Evolutionary conservation across 2,797 vertebrate species (phyloP).

Genomic region (Aplochiton taeniatus): DNA sequence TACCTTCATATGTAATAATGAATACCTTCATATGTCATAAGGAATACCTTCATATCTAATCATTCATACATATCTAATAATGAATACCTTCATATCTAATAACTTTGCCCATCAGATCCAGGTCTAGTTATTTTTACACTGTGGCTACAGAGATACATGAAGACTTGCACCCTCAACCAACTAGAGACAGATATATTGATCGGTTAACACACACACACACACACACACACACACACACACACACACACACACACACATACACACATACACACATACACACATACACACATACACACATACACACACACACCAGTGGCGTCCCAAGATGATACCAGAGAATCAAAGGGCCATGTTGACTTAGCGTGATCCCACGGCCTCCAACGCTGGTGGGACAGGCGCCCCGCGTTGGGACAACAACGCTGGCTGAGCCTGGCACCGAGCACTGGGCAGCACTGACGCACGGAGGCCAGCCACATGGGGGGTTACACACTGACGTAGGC

Average conservation of each 20-base stretch:
- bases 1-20: too few relatives aligned
- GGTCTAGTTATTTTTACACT: too few relatives aligned
- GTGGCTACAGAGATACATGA: neutral
- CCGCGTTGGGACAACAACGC: neutral
- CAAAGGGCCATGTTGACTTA: constrained; percentile 5
- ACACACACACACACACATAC: neutral
- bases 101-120: too few relatives aligned
- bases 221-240: neutral
- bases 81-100: too few relatives aligned
- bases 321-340: neutral
- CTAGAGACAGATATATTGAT: neutral
- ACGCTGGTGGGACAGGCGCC: neutral
- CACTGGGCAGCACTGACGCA: constrained; percentile 24
- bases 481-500: neutral
- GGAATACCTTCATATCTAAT: too few relatives aligned
- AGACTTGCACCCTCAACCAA: neutral
- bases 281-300: neutral
- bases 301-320: neutral
- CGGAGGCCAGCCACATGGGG: neutral
- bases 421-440: constrained; percentile 13
- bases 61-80: too few relatives aligned
- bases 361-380: constrained; percentile 1
- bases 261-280: neutral
- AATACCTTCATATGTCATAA: too few relatives aligned
- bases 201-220: neutral